Conservation (phyloP, 2,888 invertebrate genomes). For the Drosophila meridionalis region DNA sequence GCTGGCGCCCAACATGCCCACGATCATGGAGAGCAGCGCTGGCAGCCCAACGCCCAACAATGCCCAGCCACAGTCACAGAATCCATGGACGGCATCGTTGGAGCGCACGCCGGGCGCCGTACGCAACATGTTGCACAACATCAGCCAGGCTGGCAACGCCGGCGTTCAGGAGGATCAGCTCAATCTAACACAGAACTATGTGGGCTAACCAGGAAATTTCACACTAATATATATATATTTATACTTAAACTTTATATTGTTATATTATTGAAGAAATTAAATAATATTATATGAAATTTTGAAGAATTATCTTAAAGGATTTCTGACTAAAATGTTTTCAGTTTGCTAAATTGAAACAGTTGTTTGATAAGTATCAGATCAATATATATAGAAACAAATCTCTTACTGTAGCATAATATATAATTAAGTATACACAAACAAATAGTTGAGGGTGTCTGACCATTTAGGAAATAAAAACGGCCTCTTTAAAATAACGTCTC, state of each 20-base stretch:
- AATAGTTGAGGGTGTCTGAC: too few relatives aligned
- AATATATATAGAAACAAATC: too few relatives aligned
- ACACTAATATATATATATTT: background rate
- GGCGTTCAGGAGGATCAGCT: conserved; percentile 81
- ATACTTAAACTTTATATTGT: background rate
- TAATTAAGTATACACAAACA: too few relatives aligned
- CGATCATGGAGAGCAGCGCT: conserved; percentile 83
- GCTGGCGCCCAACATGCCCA: conserved; percentile 81
- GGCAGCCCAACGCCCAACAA: conserved; percentile 50
- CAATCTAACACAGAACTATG: conserved; percentile 82
- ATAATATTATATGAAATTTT: background rate
- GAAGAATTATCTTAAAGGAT: too few relatives aligned
- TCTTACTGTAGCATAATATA: too few relatives aligned
- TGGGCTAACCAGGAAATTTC: conserved; percentile 38
- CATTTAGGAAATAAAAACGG: too few relatives aligned
- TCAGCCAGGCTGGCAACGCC: conserved; percentile 60
- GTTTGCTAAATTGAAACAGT: too few relatives aligned
- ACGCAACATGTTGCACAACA: conserved; percentile 82
- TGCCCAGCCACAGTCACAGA: conserved; percentile 34
- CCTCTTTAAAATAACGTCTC: too few relatives aligned
- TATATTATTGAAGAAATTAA: background rate
- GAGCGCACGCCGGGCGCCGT: conserved; percentile 78
- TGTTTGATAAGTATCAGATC: too few relatives aligned
- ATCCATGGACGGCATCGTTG: conserved; percentile 75
- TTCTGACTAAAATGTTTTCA: too few relatives aligned